phyloP scores from a whole-genome alignment of 1,140 invertebrate species.

The Formica selysi region DNA sequence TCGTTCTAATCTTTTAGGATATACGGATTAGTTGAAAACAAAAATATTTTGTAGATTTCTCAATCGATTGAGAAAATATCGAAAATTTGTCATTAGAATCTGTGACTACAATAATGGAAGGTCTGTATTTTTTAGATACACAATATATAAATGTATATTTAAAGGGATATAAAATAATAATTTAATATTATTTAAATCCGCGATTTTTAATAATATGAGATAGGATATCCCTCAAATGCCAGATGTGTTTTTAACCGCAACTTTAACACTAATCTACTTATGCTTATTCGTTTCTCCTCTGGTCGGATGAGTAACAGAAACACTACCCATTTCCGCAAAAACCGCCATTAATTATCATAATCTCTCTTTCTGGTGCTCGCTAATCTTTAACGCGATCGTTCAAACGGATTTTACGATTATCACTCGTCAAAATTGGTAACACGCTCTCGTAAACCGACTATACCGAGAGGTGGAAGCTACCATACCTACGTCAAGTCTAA shows the following conservation, averaged over 20 bases:
- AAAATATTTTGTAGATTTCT: not conserved
- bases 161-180: too few species aligned
- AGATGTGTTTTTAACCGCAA: not conserved
- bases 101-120: not conserved
- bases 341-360: conserved; percentile 23
- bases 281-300: not conserved
- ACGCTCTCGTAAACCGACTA: conserved; percentile 14
- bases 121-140: not conserved
- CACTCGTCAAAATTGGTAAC: conserved; percentile 30
- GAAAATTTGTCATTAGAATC: not conserved
- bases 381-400: conserved; percentile 43
- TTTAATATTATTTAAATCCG: too few species aligned
- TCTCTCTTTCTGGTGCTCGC: not conserved
- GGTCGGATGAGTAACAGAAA: not conserved
- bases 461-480: conserved; percentile 17
- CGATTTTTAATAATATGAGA: conserved; percentile 12
- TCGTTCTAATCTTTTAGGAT: conserved; percentile 11
- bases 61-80: not conserved
- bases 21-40: not conserved
- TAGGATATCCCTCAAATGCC: not conserved
- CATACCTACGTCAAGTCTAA: conserved; percentile 70
- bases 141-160: too few species aligned
- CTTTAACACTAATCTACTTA: not conserved
- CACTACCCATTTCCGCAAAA: not conserved
- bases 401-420: conserved; percentile 48